Evolutionary conservation across 2,888 invertebrate genomes (phyloP).

Genomic region (Watsonalla cultraria): DNA sequence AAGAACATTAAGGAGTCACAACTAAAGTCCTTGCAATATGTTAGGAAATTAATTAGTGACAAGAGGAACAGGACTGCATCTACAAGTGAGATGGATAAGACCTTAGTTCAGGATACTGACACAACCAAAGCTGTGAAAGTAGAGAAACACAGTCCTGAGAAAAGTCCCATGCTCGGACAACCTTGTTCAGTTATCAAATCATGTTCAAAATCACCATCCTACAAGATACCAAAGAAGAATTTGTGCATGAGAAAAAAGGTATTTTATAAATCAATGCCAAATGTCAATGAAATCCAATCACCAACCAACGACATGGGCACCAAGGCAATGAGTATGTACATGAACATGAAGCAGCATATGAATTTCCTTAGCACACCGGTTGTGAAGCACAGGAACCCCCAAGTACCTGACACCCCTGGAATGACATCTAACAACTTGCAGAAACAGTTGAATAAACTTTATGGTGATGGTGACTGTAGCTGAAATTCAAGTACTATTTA

Average conservation of each 20-base stretch:
- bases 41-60: constrained; percentile 45
- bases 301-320: constrained; percentile 41
- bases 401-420: constrained; percentile 49
- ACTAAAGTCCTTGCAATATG: constrained; percentile 39
- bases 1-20: constrained; percentile 47
- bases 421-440: constrained; percentile 60
- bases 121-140: constrained; percentile 17
- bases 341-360: constrained; percentile 63
- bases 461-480: constrained; percentile 28
- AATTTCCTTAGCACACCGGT: constrained; percentile 59
- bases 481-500: constrained; percentile 14
- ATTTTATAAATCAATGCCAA: constrained; percentile 55
- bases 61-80: constrained; percentile 23
- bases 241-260: constrained; percentile 51
- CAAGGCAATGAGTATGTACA: constrained; percentile 54
- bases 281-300: constrained; percentile 33
- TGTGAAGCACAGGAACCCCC: constrained; percentile 24
- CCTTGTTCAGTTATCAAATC: constrained; percentile 47
- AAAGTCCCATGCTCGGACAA: constrained; percentile 23
- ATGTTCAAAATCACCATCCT: constrained; percentile 49
- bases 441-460: constrained; percentile 60
- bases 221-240: constrained; percentile 61
- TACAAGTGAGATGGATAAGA: constrained; percentile 25
- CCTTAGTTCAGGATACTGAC: constrained; percentile 21
- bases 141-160: constrained; percentile 20